Percentiles rank a stretch among this genome's conserved stretches.
phyloP scores from a whole-genome alignment of 2,888 invertebrate genomes.

The Agriopis marginaria region DNA sequence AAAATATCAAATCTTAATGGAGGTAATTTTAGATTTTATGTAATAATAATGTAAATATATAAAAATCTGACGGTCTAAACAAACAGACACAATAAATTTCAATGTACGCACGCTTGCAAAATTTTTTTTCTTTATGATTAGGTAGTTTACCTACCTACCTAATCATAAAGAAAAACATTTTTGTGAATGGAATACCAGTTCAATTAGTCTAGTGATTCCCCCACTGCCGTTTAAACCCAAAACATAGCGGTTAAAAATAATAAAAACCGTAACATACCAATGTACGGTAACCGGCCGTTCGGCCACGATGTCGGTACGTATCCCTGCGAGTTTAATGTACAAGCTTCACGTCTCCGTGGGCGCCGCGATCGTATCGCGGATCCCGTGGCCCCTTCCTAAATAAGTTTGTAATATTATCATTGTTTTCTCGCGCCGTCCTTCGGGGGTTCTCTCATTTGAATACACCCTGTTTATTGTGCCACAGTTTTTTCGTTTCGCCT shows the following conservation, averaged over 20 bases:
- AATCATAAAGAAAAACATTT: too few species aligned
- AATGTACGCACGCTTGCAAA: too few species aligned
- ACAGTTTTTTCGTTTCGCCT: slow-evolving; percentile 61
- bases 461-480: slow-evolving; percentile 81
- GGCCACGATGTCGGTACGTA: slow-evolving; percentile 9
- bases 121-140: too few species aligned
- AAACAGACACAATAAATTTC: too few species aligned
- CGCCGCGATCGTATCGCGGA: slow-evolving; percentile 32
- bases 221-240: slow-evolving; percentile 5
- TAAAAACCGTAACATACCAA: slow-evolving; percentile 6
- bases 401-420: slow-evolving; percentile 84
- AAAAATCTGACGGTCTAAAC: too few species aligned
- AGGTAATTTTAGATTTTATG: too few species aligned
- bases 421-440: slow-evolving; percentile 70
- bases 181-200: neutral
- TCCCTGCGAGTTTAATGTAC: slow-evolving; percentile 16
- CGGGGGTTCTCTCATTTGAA: slow-evolving; percentile 76
- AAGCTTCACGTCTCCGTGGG: slow-evolving; percentile 10
- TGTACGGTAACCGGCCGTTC: neutral
- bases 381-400: slow-evolving; percentile 67
- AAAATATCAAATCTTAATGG: too few species aligned
- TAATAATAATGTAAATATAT: too few species aligned
- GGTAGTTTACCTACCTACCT: too few species aligned
- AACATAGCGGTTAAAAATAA: slow-evolving; percentile 4
- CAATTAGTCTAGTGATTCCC: neutral